Base-by-base conservation (phyloP, 2,113 vertebrate genomes). In the Psittacula cyanocephala region DNA sequence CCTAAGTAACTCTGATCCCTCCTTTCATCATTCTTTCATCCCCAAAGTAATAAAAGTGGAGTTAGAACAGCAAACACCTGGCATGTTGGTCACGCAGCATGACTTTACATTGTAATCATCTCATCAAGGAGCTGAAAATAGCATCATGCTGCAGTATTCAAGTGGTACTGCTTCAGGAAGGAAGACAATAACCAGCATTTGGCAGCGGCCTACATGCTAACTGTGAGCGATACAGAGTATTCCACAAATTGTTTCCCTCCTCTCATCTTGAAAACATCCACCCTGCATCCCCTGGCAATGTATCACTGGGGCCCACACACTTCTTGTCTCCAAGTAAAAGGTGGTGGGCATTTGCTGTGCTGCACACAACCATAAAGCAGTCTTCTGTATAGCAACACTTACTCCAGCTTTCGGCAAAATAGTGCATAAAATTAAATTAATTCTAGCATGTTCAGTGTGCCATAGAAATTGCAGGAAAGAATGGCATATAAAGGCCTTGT, bases 101-200 rank as follows among this genome's bases (percentile, higher is more conserved):
- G 93, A 94, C 86, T 97, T 98, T 96, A 95, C 85, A 89, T 97
- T 97, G 89, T 96, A 98, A 97, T 98, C 97, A 97, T 95, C 96
- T 91, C 44, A 59, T 97, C 94, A 85, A 44, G 77, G 63, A 97
- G 94, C 97, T 88, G 93, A 97, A 97, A 98, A 98, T 97, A 98
- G 96, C 91, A 84, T 84, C 43, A 52, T 93, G 87, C 89, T 86
- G 85, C 91, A 95, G 81, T n/a, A 82, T 44, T 94, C 49, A 53
- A 96, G 95, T 41, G 28, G 68, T 77, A 49, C 96, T 80, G 96
- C 88, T 91, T 72, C 94, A 97, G 94, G 94, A 97, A 97, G 97
- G 53, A 92, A 97, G 95, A 97, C 96, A 98, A 98, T 95, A 96
- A 83, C 86, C 86, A 89, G 93, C 86, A 89, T 95, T 94, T 97